Base-by-base conservation (phyloP, 1,140 invertebrate species). In the Drosophila subobscura region DNA sequence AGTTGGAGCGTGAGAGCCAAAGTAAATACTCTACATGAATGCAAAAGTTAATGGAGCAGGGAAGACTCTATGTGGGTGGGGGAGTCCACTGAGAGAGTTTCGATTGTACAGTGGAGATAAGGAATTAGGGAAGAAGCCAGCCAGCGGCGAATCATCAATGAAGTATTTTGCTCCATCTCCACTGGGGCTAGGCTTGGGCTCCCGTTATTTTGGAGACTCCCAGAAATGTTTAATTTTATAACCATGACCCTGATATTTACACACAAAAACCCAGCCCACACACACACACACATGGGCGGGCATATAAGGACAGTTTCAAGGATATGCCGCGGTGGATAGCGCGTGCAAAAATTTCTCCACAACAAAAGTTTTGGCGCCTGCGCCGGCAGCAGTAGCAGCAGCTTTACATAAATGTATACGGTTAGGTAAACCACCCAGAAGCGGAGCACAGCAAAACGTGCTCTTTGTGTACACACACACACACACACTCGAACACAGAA, bases 171-270 rank as follows among this genome's bases (percentile, higher is more conserved):
- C 45, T 49, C 33, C 16, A n/a, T 47, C 63, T 68, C 63, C 42
- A 37, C 33, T 10, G 10, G 65, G 57, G 57, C 65, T 56, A 56
- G 56, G 46, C 49, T 44, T 29, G 37, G 56, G 64, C 51, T 47
- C n/a, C 64, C 53, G 63, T 64, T 84, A 47, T 75, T 81, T 86
- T 86, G 83, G 83, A 86, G 83, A 86, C 78, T 83, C 72, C 46
- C 45, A 45, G 53, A 86, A 73, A 88, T 86, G 80, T 85, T 90
- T 90, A 90, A 88, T 85, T 89, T 88, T 90, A 90, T 90, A 90
- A 88, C 89, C 89, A 86, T 90, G 89, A 90, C 89, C 89, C 89
- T 90, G 88, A 90, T 90, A 90, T 89, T 85, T 85, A 68, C 77
- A 44, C 52, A 49, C 45, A 37, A 78, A 76, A 76, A 63, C 29